Base-by-base conservation (phyloP, 1,140 invertebrate genomes). In the Drosophila bocqueti region DNA sequence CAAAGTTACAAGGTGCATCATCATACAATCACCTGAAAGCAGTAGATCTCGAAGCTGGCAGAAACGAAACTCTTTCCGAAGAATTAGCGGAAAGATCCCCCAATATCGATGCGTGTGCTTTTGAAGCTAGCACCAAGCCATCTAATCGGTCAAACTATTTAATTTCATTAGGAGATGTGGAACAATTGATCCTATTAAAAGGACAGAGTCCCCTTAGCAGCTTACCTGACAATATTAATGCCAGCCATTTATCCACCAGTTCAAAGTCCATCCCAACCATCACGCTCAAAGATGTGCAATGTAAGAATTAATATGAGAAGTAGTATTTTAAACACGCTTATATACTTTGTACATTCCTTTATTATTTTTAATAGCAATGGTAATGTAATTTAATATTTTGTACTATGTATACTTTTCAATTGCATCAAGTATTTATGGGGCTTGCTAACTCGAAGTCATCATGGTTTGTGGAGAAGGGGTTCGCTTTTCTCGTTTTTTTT, bases 1-100 rank as follows among this genome's bases (percentile, higher is more conserved):
- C 84, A 81, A 82, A 79, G 81, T 89, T 87, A 82, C 84, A 82
- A 78, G 57, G 63, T 66, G 57, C 84, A 84, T 82, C 73, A 80
- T 84, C 69, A 78, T 57, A 11, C 21, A 40, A 57, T 13, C 21
- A 40, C 15, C 8, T 15, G 15, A 21, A 38, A 24, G 8, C 21
- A 38, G 13, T 16, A 55, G 8, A 38, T 24, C 2, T 5, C 2
- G 4, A 38, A 55, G 34, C 34, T 38, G 21, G 4, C 9, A 24
- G 15, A 24, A 38, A 11, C 2, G 18, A 24, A 40, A 38, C 8
- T 11, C 9, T 24, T 38, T 16, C 13, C 13, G 21, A 55, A 15
- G 4, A 55, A 24, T 15, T 38, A 24, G 16, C 11, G 18, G 13
- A 55, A 55, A 24, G 18, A 10, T 24, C 18, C 8, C 4, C 13